Evolutionary conservation across 2,888 invertebrate genomes (phyloP), one percentile per base, ranked within the genome.

Genomic region (Hanleya hanleyi): DNA sequence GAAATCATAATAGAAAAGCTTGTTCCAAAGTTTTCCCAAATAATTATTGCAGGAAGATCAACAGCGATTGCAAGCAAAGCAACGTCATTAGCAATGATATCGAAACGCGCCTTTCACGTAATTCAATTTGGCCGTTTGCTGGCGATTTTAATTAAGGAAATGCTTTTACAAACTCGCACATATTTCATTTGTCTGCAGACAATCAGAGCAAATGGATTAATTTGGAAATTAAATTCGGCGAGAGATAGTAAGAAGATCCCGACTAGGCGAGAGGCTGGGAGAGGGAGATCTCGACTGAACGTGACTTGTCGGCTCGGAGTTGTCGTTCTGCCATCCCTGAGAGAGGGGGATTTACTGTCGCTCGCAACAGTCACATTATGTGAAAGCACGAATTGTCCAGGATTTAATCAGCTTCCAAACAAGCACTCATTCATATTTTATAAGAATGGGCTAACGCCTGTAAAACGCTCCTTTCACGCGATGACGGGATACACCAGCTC

Each of bases 201-300:
- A 57, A 57, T 57, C 57, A 57, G 57, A 57, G 57, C 57, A 57
- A 57, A 57, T 57, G 57, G 57, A 57, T 57, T 57, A 57, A 57
- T 57, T 57, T 57, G 57, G 32, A 57, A 57, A 57, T 57, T 57
- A 57, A 57, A 29, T 57, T 57, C 57, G 22, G 57, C 12, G 29
- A 22, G 57, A 57, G 57, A 57, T 57, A 57, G 57, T 57, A 57
- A 57, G 32, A 29, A 29, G 57, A 57, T 57, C 32, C 29, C 26
- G 57, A 15, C 9, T 26, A 2, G 7, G 47, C 47, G 26, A 12
- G 32, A 57, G 57, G 18, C 57, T 57, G 57, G 57, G 4, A 47
- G 47, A n/a, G n/a, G n/a, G n/a, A n/a, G n/a, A n/a, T 22, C 47
- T n/a, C 57, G 57, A 57, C 18, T n/a, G 57, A 57, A 57, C 57